A percentile compares a stretch with the other conserved stretches of the same genome.
Evolutionary conservation across 1,140 invertebrate species (phyloP).

Genomic region (Megalonaias nervosa): DNA sequence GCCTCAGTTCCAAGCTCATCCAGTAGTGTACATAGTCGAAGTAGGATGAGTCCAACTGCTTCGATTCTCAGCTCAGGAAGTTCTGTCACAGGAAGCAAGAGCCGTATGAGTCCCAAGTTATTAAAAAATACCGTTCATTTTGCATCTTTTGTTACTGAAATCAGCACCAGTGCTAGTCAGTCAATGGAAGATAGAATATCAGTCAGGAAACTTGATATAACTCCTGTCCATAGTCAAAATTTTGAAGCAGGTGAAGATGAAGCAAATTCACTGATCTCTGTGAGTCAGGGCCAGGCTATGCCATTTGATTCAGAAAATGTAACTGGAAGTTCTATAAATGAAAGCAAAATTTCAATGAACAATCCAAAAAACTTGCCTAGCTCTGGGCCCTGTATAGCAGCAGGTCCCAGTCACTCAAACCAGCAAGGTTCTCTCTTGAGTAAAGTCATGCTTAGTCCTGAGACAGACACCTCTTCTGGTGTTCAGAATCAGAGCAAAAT

Average conservation of each 20-base stretch:
- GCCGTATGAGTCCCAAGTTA: constrained; percentile 60
- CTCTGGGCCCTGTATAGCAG: constrained; percentile 19
- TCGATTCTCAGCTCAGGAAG: constrained; percentile 42
- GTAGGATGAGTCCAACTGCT: constrained; percentile 31
- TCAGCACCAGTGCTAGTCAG: constrained; percentile 56
- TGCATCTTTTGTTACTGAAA: constrained; percentile 54
- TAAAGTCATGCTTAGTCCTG: constrained; percentile 53
- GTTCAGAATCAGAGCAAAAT: constrained; percentile 32
- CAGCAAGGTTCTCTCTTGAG: constrained; percentile 42
- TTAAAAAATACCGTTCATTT: constrained; percentile 64
- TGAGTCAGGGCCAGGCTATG: not conserved
- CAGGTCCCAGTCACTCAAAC: constrained; percentile 11
- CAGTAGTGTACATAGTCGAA: constrained; percentile 30
- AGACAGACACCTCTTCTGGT: constrained; percentile 45
- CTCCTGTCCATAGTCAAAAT: constrained; percentile 42
- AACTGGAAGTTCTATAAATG: not conserved
- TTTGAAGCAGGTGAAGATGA: constrained; percentile 23
- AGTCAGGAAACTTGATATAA: constrained; percentile 48
- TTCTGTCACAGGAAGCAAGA: constrained; percentile 36
- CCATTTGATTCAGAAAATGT: not conserved
- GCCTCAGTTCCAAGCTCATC: constrained; percentile 12
- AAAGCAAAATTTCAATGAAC: constrained; percentile 12
- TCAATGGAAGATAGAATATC: constrained; percentile 55
- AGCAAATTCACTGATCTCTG: constrained; percentile 1
- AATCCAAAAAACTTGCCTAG: constrained; percentile 28